Evolutionary conservation across 2,797 vertebrate species (phyloP).

Genomic region (Pyrocephalus nanus): DNA sequence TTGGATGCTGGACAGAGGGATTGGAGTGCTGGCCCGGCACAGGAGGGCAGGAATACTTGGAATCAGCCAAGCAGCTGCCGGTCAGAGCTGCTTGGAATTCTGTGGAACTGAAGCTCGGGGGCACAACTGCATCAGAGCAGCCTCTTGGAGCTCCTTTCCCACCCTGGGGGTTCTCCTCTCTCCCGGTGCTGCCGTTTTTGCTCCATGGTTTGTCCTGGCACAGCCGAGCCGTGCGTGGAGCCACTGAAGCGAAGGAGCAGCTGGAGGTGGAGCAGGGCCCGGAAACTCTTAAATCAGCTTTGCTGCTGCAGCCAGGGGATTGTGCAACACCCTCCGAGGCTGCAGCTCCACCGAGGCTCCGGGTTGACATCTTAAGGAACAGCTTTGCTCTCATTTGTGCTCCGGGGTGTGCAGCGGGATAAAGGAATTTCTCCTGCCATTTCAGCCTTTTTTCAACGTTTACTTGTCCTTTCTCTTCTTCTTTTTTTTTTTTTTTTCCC

Average conservation of each 20-base stretch:
- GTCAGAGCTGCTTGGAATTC: not conserved
- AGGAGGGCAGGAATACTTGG: not conserved
- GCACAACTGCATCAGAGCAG: not conserved
- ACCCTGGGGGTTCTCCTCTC: not conserved
- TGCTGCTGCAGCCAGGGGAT: slow-evolving; percentile 28
- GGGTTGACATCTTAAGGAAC: slow-evolving; percentile 16
- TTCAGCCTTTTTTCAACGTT: not conserved
- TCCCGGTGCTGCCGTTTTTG: not conserved
- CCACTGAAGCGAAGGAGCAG: slow-evolving; percentile 12
- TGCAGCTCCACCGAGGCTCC: not conserved
- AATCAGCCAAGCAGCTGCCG: not conserved
- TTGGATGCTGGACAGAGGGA: not conserved
- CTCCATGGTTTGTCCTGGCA: not conserved
- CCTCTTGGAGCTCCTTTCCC: not conserved
- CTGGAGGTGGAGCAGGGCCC: slow-evolving; percentile 49
- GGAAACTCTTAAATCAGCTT: slow-evolving; percentile 53
- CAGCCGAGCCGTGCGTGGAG: not conserved
- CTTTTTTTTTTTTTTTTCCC: too few species aligned
- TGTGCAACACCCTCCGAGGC: slow-evolving; percentile 24
- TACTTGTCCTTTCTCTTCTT: not conserved
- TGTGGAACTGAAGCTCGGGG: not conserved
- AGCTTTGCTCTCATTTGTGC: not conserved
- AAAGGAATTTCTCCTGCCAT: not conserved
- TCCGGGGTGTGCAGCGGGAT: not conserved
- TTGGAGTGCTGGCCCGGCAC: not conserved